These are phyloP conservation scores for Natrix natrix DNA, from an alignment of 2,797 vertebrate genomes.

Conservation along the genomic window DNA sequence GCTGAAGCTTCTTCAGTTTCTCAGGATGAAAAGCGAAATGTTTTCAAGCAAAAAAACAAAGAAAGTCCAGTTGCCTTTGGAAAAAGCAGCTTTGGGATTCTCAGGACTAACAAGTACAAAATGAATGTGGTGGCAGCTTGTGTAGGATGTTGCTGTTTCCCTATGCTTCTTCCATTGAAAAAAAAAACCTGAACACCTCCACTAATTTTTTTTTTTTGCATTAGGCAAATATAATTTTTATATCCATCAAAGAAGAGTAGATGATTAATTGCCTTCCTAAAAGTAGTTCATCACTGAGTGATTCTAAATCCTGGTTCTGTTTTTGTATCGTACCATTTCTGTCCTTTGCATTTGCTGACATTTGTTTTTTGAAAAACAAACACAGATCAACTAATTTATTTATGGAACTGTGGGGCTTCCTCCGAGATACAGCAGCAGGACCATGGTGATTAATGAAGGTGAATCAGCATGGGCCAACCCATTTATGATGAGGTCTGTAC, in stretches of 20 bases:
- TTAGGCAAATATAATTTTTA: neutral
- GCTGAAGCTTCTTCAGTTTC: neutral
- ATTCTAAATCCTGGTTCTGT: neutral
- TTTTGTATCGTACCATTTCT: slow-evolving; percentile 21
- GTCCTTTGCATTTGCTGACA: slow-evolving; percentile 16
- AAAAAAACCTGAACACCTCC: neutral
- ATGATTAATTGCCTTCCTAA: neutral
- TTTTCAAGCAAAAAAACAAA: no score
- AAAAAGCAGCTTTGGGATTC: neutral
- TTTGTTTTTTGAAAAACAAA: slow-evolving; percentile 29
- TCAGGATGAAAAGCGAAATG: no score
- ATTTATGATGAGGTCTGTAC: neutral
- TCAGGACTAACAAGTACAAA: neutral
- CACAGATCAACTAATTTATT: slow-evolving; percentile 32
- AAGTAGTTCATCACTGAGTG: neutral
- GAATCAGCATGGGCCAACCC: slow-evolving; percentile 27
- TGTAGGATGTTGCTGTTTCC: no score
- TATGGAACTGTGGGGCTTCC: slow-evolving; percentile 37
- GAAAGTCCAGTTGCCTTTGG: neutral
- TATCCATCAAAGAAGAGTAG: neutral
- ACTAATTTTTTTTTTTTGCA: neutral
- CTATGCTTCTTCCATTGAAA: neutral
- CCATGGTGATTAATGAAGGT: slow-evolving; percentile 41
- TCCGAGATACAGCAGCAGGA: slow-evolving; percentile 31
- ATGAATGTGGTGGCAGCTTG: neutral